Evolutionary conservation across 2,888 invertebrate species (phyloP).

Genomic region (Dromius quadrimaculatus): DNA sequence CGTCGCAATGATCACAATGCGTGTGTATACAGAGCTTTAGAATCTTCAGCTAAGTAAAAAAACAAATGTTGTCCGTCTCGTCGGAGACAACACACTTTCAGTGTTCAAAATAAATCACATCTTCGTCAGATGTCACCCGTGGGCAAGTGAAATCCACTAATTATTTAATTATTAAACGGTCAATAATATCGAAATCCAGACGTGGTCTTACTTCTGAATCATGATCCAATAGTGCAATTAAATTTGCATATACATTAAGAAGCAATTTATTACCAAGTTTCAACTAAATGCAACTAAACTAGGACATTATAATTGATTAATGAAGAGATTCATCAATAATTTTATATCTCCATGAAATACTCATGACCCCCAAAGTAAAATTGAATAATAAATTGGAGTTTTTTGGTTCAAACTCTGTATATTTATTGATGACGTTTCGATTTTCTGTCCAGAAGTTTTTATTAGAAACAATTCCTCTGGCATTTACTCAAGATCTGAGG

Average conservation of each 20-base stretch:
- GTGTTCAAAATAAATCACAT: slow-evolving; percentile 46
- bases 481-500: too few species aligned
- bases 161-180: slow-evolving; percentile 49
- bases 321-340: slow-evolving; percentile 25
- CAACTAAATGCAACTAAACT: slow-evolving; percentile 32
- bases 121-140: slow-evolving; percentile 49
- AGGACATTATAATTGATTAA: slow-evolving; percentile 44
- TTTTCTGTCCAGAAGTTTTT: too few species aligned
- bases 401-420: too few species aligned
- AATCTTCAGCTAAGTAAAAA: too few species aligned
- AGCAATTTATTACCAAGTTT: slow-evolving; percentile 43
- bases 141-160: slow-evolving; percentile 51
- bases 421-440: too few species aligned
- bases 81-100: slow-evolving; percentile 43
- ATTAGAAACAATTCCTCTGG: too few species aligned
- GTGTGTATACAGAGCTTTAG: too few species aligned
- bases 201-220: slow-evolving; percentile 42
- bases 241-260: slow-evolving; percentile 49
- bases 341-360: slow-evolving; percentile 10
- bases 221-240: slow-evolving; percentile 50
- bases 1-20: too few species aligned
- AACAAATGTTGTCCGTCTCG: slow-evolving; percentile 6
- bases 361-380: too few species aligned
- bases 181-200: slow-evolving; percentile 43
- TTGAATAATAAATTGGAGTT: too few species aligned